phyloP scores from a whole-genome alignment of 1,140 invertebrate species.

The Maniola jurtina region DNA sequence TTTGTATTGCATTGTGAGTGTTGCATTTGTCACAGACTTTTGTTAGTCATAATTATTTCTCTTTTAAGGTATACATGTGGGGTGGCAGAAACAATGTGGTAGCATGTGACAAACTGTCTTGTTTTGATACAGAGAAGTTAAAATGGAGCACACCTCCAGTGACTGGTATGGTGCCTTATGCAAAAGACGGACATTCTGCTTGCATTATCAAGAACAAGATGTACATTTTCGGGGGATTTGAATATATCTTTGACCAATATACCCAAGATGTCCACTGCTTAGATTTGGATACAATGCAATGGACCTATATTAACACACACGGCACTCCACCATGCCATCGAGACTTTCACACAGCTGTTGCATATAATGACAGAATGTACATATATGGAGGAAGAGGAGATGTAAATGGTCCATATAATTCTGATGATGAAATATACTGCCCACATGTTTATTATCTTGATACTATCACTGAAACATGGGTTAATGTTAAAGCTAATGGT shows the following conservation, averaged over 20 bases:
- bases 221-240: conserved; percentile 95
- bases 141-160: conserved; percentile 85
- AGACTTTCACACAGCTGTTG: conserved; percentile 93
- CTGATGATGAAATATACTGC: conserved; percentile 87
- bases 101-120: conserved; percentile 88
- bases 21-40: too few relatives aligned
- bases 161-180: conserved; percentile 84
- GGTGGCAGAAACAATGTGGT: conserved; percentile 93
- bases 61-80: conserved; percentile 86
- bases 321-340: conserved; percentile 84
- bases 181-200: conserved; percentile 94
- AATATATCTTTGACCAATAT: conserved; percentile 88
- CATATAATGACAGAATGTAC: conserved; percentile 87
- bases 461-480: conserved; percentile 84
- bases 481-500: conserved; percentile 78
- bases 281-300: conserved; percentile 86
- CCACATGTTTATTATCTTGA: conserved; percentile 89
- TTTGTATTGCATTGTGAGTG: too few relatives aligned
- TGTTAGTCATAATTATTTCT: not conserved
- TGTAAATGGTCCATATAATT: conserved; percentile 81
- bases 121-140: conserved; percentile 86
- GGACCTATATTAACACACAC: conserved; percentile 82
- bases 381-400: conserved; percentile 92
- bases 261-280: conserved; percentile 88
- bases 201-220: conserved; percentile 90